Conservation (phyloP, 1,140 invertebrate genomes). For the Triops cancriformis region DNA sequence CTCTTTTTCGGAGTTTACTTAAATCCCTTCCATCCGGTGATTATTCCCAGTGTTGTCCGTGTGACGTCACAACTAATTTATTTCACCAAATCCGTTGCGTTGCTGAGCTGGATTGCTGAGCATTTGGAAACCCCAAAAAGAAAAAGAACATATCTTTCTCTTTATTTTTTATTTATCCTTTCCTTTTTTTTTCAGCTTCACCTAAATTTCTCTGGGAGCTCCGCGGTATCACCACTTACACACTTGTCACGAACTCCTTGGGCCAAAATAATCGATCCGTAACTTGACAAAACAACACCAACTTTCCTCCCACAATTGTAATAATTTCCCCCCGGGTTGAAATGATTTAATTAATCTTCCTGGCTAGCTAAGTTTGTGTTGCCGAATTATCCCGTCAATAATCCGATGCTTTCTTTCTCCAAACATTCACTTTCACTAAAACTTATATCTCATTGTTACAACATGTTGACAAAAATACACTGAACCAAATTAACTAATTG, state of each 20-base stretch:
- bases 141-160: too few species aligned
- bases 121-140: background rate
- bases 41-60: background rate
- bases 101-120: background rate
- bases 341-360: too few species aligned
- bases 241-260: slow-evolving; percentile 5
- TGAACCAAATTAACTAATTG: too few species aligned
- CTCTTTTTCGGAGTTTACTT: background rate
- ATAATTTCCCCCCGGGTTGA: too few species aligned
- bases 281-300: background rate
- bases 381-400: too few species aligned
- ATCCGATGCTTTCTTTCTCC: too few species aligned
- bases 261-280: background rate
- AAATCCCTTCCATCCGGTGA: slow-evolving; percentile 12
- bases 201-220: background rate
- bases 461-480: too few species aligned
- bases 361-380: too few species aligned
- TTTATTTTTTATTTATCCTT: background rate
- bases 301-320: background rate
- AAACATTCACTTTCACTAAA: too few species aligned
- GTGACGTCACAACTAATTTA: slow-evolving; percentile 10
- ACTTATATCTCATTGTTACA: too few species aligned
- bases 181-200: background rate
- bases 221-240: slow-evolving; percentile 11
- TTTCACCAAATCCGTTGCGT: background rate